These are phyloP conservation scores for Apostichopus japonicus DNA, from an alignment of 35 echinoderm and acorn worm genomes.

Conservation along the genomic window DNA sequence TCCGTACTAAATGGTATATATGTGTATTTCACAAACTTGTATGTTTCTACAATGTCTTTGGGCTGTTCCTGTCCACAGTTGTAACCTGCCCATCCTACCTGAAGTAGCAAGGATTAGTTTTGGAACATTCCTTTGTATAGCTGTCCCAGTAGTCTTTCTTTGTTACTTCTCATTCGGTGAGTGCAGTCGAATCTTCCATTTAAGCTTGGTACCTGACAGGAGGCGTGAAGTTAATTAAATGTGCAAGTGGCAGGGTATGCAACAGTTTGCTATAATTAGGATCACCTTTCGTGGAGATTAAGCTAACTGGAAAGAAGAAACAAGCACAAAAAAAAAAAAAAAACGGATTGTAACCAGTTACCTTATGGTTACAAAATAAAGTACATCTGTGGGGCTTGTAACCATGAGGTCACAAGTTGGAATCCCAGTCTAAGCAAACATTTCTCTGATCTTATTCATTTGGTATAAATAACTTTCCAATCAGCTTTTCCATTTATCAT, in stretches of 20 bases:
- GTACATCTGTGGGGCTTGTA: no score
- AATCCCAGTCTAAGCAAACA: no score
- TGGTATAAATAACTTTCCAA: no score
- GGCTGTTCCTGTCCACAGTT: neutral
- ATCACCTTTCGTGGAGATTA: neutral
- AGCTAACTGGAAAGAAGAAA: neutral
- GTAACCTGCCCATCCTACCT: neutral
- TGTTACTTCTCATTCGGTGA: slow-evolving; percentile 40
- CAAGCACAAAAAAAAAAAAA: neutral
- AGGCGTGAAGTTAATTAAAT: neutral
- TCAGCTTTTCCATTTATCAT: no score
- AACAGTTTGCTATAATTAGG: neutral
- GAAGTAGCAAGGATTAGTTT: neutral
- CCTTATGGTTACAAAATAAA: no score
- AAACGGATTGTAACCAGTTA: neutral
- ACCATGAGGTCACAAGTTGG: no score
- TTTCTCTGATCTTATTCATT: no score
- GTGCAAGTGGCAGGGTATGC: neutral
- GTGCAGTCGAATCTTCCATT: neutral
- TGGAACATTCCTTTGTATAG: slow-evolving; percentile 46
- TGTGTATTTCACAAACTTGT: neutral
- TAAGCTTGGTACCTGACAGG: no score
- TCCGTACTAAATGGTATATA: neutral
- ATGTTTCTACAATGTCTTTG: neutral
- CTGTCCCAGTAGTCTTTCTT: slow-evolving; percentile 9